Conservation (phyloP, 1,140 invertebrate species). For the Macrobrachium nipponense region DNA sequence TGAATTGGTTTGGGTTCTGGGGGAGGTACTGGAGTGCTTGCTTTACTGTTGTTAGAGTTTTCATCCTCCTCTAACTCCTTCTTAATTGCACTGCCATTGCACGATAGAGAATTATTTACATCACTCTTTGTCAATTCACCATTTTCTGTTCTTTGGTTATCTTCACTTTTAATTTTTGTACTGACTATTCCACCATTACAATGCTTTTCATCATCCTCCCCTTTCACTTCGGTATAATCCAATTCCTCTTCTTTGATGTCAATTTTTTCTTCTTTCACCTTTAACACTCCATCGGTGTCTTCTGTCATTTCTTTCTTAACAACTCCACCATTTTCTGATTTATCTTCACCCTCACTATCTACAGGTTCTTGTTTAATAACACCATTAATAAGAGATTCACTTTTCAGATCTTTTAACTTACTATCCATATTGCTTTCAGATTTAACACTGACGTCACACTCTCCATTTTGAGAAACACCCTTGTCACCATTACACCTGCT, state of each 20-base stretch:
- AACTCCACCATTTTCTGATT: not conserved
- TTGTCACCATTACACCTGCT: conserved; percentile 17
- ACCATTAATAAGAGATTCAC: conserved; percentile 55
- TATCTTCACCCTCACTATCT: not conserved
- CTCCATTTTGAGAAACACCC: conserved; percentile 35
- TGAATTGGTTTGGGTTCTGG: conserved; percentile 25
- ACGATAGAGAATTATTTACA: conserved; percentile 9
- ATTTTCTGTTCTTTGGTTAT: not conserved
- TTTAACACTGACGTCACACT: conserved; percentile 15
- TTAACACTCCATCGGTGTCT: not conserved
- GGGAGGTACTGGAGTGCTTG: conserved; percentile 11
- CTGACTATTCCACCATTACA: not conserved
- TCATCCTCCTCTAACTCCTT: not conserved
- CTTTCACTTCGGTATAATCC: conserved; percentile 4
- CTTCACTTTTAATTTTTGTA: not conserved
- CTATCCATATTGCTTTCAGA: not conserved
- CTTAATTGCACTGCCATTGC: not conserved
- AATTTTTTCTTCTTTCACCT: not conserved
- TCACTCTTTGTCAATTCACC: conserved; percentile 1
- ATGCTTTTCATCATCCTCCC: not conserved
- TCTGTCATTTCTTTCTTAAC: not conserved
- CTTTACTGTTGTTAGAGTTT: conserved; percentile 4
- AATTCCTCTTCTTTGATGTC: conserved; percentile 27
- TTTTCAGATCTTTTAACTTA: conserved; percentile 33
- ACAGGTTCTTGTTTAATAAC: conserved; percentile 35